Conservation (phyloP, 2,888 invertebrate species). For the Mimachlamys varia region DNA sequence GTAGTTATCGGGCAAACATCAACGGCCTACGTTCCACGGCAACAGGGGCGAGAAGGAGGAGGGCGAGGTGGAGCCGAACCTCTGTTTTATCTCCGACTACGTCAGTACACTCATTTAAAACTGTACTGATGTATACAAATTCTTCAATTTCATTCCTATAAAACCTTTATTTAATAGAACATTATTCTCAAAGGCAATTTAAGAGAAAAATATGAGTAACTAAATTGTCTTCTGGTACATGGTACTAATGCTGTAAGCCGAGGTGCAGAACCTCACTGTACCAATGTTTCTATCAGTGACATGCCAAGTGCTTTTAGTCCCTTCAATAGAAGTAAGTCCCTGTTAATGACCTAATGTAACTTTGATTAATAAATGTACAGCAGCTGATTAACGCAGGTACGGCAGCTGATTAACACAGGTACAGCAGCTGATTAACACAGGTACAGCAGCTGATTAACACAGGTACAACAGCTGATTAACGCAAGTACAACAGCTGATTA, state of each 20-base stretch:
- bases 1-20: not conserved
- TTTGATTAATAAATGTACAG: too few relatives aligned
- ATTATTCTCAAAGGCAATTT: not conserved
- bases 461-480: too few relatives aligned
- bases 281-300: not conserved
- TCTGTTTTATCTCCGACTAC: not conserved
- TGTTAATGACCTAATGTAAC: too few relatives aligned
- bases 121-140: conserved; percentile 9
- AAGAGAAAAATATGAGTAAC: not conserved
- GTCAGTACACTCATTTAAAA: conserved; percentile 4
- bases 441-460: too few relatives aligned
- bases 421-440: too few relatives aligned
- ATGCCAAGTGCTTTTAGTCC: too few relatives aligned
- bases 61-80: not conserved
- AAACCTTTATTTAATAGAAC: conserved; percentile 14
- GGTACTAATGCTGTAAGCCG: not conserved
- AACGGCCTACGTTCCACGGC: not conserved
- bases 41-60: not conserved
- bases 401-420: too few relatives aligned
- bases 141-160: conserved; percentile 18
- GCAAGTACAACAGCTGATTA: too few relatives aligned
- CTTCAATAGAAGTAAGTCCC: too few relatives aligned
- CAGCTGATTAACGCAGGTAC: too few relatives aligned
- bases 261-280: not conserved
- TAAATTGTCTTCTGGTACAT: not conserved